Base-by-base conservation (phyloP, 1,140 invertebrate genomes). In the Tetramorium simillimum region DNA sequence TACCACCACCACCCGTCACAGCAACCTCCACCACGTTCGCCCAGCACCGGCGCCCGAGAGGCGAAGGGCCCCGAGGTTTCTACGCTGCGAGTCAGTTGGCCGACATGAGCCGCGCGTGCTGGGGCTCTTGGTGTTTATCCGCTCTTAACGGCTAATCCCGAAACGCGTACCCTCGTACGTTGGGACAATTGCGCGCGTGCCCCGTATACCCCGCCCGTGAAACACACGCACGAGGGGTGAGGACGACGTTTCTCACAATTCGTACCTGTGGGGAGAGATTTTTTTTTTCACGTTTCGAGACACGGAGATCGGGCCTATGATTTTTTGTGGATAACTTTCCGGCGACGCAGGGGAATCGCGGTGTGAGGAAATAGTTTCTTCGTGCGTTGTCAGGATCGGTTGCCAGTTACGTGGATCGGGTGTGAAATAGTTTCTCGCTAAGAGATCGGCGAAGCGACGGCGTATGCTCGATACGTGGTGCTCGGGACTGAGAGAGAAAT, bases 71-170 rank as follows among this genome's bases (percentile, higher is more conserved):
- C 84, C 87, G 89, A 91, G 80, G 85, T 90, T 91, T 89, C 85
- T 40, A 49, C 87, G 81, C 73, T 89, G 67, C 73, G 84, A 92
- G 92, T 92, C 92, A 92, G 92, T 92, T 92, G 91, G 91, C 91
- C 89, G 92, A 92, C 91, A 91, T 87, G 91, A 92, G 92, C 90
- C 91, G 92, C 91, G 90, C 91, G 91, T 85, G 92, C 62, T 76
- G 90, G 86, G 78, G 84, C 77, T 91, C 82, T 28, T 37, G 75
- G 73, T 84, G 80, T 82, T 89, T 72, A 76, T 81, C 53, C 60
- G 58, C 24, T 86, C 62, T 70, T 69, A 56, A 86, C 73, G 86
- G 88, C 72, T 76, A 62, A 65, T 85, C 82, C 70, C 56, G 49
- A 63, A 56, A 81, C 88, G 73, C 80, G 82, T 40, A 46, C 67